Evolutionary conservation across 2,888 invertebrate genomes (phyloP).

Genomic region (Caenorhabditis sinica): DNA sequence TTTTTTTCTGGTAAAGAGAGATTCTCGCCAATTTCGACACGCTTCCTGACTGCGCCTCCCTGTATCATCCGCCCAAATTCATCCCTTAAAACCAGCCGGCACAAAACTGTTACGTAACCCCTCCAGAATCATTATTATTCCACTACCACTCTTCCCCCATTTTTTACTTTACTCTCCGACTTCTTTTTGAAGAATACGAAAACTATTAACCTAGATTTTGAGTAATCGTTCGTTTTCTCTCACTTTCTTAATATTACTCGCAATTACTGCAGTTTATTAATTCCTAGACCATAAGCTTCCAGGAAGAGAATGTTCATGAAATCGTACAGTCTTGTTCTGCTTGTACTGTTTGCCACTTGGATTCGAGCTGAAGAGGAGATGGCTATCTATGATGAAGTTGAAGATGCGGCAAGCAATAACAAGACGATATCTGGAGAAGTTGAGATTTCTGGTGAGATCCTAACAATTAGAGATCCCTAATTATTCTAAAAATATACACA

Average conservation of each 20-base stretch:
- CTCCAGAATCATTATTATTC: constrained; percentile 6
- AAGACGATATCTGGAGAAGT: constrained; percentile 55
- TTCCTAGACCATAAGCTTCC: background rate
- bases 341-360: constrained; percentile 36
- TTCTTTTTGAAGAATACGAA: background rate
- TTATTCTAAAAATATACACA: too few relatives aligned
- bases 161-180: background rate
- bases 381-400: constrained; percentile 38
- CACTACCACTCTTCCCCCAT: background rate
- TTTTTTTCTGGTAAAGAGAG: constrained; percentile 17
- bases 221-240: background rate
- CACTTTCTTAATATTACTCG: background rate
- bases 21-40: constrained; percentile 63
- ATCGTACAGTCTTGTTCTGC: constrained; percentile 5
- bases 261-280: background rate
- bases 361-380: constrained; percentile 44
- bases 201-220: constrained; percentile 40
- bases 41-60: constrained; percentile 49
- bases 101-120: constrained; percentile 65
- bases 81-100: constrained; percentile 57
- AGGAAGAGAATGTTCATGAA: constrained; percentile 38
- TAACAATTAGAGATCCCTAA: too few relatives aligned
- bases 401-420: background rate
- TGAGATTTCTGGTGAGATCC: constrained; percentile 35
- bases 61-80: constrained; percentile 33